Conservation (phyloP, 2,888 invertebrate species). For the Altica lythri region DNA sequence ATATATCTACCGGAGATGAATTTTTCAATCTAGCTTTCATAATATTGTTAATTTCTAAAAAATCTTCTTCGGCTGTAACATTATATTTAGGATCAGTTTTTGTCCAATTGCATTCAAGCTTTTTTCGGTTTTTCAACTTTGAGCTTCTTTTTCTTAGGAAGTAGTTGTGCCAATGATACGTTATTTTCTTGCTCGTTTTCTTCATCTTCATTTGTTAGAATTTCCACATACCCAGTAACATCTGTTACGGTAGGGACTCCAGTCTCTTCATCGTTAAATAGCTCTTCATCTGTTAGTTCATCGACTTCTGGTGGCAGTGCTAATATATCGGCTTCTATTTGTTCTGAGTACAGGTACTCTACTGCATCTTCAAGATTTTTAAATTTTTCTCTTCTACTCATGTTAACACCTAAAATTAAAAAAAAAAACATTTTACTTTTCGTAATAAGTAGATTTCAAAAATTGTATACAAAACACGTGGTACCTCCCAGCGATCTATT, state of each 20-base stretch:
- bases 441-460: no score
- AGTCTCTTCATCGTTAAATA: constrained; percentile 32
- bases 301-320: constrained; percentile 37
- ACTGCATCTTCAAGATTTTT: constrained; percentile 28
- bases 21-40: no score
- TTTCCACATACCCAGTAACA: constrained; percentile 6
- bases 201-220: constrained; percentile 2
- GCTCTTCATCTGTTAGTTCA: constrained; percentile 36
- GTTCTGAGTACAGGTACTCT: constrained; percentile 32
- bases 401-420: constrained; percentile 1
- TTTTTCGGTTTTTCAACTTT: not conserved
- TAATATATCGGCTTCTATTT: constrained; percentile 36
- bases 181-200: constrained; percentile 5
- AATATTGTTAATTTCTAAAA: no score
- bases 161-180: no score
- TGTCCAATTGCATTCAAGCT: no score
- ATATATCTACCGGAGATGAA: no score
- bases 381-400: constrained; percentile 8
- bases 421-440: not conserved
- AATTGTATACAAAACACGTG: no score
- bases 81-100: no score
- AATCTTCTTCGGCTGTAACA: no score
- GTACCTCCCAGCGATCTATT: no score
- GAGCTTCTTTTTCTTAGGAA: not conserved
- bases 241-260: constrained; percentile 5